phyloP scores from a whole-genome alignment of 1,140 invertebrate species.

The Schlechtendalia chinensis region DNA sequence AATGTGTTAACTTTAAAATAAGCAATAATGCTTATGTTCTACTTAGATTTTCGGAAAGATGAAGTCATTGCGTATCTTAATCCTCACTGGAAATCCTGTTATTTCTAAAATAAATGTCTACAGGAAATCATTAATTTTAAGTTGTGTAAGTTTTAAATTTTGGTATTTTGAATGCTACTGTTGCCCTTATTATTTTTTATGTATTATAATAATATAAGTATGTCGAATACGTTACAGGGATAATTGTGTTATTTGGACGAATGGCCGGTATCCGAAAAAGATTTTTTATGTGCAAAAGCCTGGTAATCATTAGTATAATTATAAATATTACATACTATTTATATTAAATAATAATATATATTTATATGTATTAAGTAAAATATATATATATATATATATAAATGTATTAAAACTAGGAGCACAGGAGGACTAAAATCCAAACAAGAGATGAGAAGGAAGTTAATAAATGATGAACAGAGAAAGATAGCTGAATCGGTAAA shows the following conservation, averaged over 20 bases:
- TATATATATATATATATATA: background rate
- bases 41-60: slow-evolving; percentile 1
- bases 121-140: slow-evolving; percentile 9
- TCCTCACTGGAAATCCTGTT: slow-evolving; percentile 4
- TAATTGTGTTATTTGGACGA: background rate
- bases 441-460: background rate
- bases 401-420: background rate
- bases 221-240: background rate
- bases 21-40: background rate
- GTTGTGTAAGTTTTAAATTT: slow-evolving; percentile 2
- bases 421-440: background rate
- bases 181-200: background rate
- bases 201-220: background rate
- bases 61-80: slow-evolving; percentile 4
- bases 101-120: background rate
- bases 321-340: too few relatives aligned
- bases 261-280: background rate
- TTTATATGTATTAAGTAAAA: too few relatives aligned
- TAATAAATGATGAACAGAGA: background rate
- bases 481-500: background rate
- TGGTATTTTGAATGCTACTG: background rate
- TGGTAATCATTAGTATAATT: slow-evolving; percentile 1
- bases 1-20: background rate
- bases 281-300: slow-evolving; percentile 7
- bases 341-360: too few relatives aligned